Evolutionary conservation across 2,888 invertebrate genomes (phyloP), one percentile per base, ranked within the genome.

Genomic region (Papilio protenor): DNA sequence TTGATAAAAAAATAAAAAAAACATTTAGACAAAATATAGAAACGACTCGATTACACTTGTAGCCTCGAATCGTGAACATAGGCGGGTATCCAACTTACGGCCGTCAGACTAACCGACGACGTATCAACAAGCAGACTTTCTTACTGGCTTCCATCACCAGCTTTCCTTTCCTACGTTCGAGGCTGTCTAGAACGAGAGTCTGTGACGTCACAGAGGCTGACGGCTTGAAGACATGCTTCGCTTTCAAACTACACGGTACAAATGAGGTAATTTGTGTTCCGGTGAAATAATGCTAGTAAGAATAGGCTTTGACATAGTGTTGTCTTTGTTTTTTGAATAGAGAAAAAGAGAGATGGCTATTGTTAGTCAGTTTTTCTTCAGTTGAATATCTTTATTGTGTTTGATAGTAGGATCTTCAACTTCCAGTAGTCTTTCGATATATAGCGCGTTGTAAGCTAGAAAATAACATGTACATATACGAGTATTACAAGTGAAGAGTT

Each of bases 71-170:
- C 23, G 75, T 78, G 5, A 61, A 75, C 3, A 78, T 78, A 40
- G 77, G 77, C 23, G 77, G 77, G 14, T 78, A 78, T 14, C 77
- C 77, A 21, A 18, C 64, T 21, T 40, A 52, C 64, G 77, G 77
- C 21, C 74, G 45, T 5, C 72, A 66, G 72, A 6, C 55, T 1
- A 21, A 21, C 21, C 64, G 64, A 33, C 45, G 55, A 12, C 52
- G 23, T 6, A 18, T n/a, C 47, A 77, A 45, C 18, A 78, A 71
- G 18, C 70, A 71, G 18, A 45, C 45, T 55, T 75, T 61, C 52
- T 16, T 78, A 5, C 71, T 78, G 21, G 61, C 61, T 40, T 75
- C 77, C 3, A 70, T 78, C 59, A 45, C 18, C 61, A 52, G 40
- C 18, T 49, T 77, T 27, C 75, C 75, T 0, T 78, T 78, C 52